These are phyloP conservation scores for Hermaeophaga mercurialis DNA, from an alignment of 2,888 invertebrate species.

Conservation along the genomic window DNA sequence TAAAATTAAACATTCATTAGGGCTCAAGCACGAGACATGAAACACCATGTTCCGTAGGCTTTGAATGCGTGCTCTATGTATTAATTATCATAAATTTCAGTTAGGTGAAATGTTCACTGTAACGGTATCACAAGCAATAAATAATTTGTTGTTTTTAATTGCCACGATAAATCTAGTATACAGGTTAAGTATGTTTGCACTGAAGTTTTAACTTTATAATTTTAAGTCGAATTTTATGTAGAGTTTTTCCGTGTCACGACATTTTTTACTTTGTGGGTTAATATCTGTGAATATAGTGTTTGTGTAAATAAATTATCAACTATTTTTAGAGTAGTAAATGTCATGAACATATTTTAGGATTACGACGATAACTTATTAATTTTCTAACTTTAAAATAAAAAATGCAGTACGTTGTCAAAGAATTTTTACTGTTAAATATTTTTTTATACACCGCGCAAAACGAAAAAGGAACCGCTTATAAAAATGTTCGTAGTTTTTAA, in stretches of 20 bases:
- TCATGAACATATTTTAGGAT: too few species aligned
- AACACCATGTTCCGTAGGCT: constrained; percentile 22
- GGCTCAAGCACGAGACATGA: constrained; percentile 20
- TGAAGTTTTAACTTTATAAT: neutral
- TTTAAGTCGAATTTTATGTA: neutral
- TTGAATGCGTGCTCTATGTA: constrained; percentile 18
- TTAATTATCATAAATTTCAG: constrained; percentile 25
- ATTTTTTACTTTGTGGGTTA: too few species aligned
- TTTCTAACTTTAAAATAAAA: too few species aligned
- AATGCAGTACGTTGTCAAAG: too few species aligned
- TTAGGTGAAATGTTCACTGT: constrained; percentile 8
- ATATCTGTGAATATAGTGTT: too few species aligned
- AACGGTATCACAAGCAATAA: constrained; percentile 18
- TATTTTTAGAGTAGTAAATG: too few species aligned
- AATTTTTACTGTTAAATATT: too few species aligned
- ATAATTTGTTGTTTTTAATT: constrained; percentile 18
- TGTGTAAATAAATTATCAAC: too few species aligned
- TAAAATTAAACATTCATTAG: constrained; percentile 26
- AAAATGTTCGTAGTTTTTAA: too few species aligned
- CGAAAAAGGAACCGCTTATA: too few species aligned
- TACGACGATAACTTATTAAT: too few species aligned
- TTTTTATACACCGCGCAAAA: too few species aligned
- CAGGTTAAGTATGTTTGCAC: constrained; percentile 1
- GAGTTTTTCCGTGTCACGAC: neutral
- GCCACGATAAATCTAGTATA: constrained; percentile 8